Percentiles rank a stretch among this genome's conserved stretches.
Conservation (phyloP, 2,113 vertebrate genomes). For the Electrona antarctica region DNA sequence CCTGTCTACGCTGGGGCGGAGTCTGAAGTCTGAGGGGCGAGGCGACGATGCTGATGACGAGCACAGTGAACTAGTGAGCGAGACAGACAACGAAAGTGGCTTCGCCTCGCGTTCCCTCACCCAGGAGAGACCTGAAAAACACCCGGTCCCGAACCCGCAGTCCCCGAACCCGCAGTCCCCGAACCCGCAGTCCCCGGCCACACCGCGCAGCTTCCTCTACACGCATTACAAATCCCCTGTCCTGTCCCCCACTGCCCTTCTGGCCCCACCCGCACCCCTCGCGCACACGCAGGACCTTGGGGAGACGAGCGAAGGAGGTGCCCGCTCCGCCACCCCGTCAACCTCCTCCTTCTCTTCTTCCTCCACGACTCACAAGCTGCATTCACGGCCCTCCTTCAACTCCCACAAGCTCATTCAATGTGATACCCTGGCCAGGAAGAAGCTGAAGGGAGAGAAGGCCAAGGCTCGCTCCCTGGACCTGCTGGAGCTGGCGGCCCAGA, state of each 20-base stretch:
- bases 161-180: slow-evolving; percentile 12
- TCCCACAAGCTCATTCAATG: slow-evolving; percentile 94
- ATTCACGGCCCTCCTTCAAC: slow-evolving; percentile 85
- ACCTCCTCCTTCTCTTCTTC: slow-evolving; percentile 77
- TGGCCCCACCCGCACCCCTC: slow-evolving; percentile 30
- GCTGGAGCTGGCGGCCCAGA: slow-evolving; percentile 44
- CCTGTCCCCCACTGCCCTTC: slow-evolving; percentile 28
- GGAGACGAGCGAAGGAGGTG: slow-evolving; percentile 63
- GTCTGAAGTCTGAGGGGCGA: slow-evolving; percentile 84
- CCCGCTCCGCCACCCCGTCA: slow-evolving; percentile 75
- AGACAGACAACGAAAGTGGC: slow-evolving; percentile 92
- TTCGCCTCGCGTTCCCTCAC: slow-evolving; percentile 81
- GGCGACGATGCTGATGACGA: slow-evolving; percentile 94
- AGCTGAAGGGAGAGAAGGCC: slow-evolving; percentile 78
- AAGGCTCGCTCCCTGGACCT: slow-evolving; percentile 72
- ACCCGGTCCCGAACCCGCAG: neutral
- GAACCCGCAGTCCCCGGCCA: neutral
- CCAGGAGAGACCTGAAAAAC: slow-evolving; percentile 77
- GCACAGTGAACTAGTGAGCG: slow-evolving; percentile 88
- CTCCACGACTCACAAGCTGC: slow-evolving; percentile 62
- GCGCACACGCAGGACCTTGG: slow-evolving; percentile 43
- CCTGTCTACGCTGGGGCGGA: slow-evolving; percentile 90
- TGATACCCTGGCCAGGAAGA: slow-evolving; percentile 89
- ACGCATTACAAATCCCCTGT: slow-evolving; percentile 61
- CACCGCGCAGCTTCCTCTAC: slow-evolving; percentile 77